Percentiles rank a stretch among this genome's conserved stretches.
Evolutionary conservation across 2,797 vertebrate genomes (phyloP).

Genomic region (Pachyuromys duprasi): DNA sequence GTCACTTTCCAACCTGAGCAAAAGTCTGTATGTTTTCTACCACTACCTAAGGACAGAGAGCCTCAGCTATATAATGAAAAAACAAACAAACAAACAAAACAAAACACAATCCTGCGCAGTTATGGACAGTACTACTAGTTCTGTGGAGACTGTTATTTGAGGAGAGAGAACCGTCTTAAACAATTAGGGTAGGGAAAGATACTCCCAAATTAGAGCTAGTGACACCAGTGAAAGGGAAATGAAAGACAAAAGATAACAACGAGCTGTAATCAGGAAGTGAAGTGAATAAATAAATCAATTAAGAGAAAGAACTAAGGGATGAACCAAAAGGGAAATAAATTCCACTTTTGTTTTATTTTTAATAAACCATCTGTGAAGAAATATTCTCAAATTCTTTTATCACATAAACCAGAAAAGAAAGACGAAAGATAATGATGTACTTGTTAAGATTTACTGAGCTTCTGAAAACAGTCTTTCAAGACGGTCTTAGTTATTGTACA

Average conservation of each 20-base stretch:
- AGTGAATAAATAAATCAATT: no score
- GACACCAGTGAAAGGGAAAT: not conserved
- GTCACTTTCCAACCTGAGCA: not conserved
- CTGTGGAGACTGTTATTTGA: not conserved
- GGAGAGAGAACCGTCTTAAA: not conserved
- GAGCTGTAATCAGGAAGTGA: no score
- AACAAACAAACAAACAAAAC: no score
- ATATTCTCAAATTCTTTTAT: no score
- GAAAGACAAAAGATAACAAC: not conserved
- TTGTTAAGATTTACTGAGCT: not conserved
- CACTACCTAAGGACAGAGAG: not conserved
- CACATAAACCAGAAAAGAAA: no score
- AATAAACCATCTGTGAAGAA: no score
- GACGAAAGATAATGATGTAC: not conserved
- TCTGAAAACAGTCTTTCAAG: not conserved
- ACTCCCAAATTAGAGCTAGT: not conserved
- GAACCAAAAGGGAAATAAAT: no score
- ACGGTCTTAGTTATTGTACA: not conserved
- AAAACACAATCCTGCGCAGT: not conserved
- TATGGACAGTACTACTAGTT: not conserved
- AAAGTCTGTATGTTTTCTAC: not conserved
- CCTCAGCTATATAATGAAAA: not conserved
- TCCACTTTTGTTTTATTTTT: no score
- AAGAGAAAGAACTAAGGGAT: no score
- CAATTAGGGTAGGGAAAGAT: not conserved